These are phyloP conservation scores for Drosophila parthenogenetica DNA, from an alignment of 2,888 invertebrate species.

Conservation along the genomic window DNA sequence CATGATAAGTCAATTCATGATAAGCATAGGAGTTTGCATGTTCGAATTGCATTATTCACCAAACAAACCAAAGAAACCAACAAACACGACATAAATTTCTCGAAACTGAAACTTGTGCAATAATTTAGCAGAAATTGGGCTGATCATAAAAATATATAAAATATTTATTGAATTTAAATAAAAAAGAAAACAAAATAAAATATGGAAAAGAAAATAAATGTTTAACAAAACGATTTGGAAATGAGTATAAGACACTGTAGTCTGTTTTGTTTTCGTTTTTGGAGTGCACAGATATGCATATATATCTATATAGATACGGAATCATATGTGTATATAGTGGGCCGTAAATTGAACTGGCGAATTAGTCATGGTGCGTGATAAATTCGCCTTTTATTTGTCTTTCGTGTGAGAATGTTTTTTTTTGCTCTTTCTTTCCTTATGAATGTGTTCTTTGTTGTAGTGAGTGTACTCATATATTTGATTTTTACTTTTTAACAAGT, in stretches of 20 bases:
- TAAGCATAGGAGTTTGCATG: constrained; percentile 51
- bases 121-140: constrained; percentile 66
- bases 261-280: constrained; percentile 38
- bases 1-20: constrained; percentile 23
- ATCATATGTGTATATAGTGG: constrained; percentile 45
- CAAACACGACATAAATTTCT: constrained; percentile 56
- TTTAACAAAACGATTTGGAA: constrained; percentile 47
- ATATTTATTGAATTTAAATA: constrained; percentile 76
- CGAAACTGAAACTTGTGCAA: constrained; percentile 53
- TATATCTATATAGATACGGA: constrained; percentile 25
- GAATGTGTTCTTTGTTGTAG: constrained; percentile 71
- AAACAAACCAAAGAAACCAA: constrained; percentile 34
- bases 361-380: constrained; percentile 80
- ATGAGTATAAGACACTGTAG: constrained; percentile 31
- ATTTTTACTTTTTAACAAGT: constrained; percentile 48
- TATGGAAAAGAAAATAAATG: constrained; percentile 10
- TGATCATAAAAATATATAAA: constrained; percentile 68
- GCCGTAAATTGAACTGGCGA: constrained; percentile 66
- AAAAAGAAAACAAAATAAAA: constrained; percentile 24
- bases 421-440: constrained; percentile 27
- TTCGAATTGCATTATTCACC: constrained; percentile 58
- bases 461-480: constrained; percentile 14
- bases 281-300: constrained; percentile 9
- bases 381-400: constrained; percentile 77
- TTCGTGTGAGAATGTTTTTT: constrained; percentile 75